Conservation (phyloP, 92 coral and sea anemone species). For the Parazoanthus darwini region DNA sequence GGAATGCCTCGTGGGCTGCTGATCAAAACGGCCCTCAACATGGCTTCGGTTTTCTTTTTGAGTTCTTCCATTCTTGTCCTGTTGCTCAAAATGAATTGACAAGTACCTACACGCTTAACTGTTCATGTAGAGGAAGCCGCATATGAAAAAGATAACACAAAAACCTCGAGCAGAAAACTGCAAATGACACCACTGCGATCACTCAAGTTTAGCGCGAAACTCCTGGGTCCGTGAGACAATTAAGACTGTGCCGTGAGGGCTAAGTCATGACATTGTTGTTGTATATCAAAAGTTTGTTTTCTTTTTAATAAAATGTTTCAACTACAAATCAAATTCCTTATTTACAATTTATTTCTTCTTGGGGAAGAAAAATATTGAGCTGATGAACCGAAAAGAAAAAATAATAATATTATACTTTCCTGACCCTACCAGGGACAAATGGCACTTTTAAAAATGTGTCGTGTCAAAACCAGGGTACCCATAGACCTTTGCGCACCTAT, state of each 20-base stretch:
- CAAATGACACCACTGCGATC: background rate
- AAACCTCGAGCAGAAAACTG: background rate
- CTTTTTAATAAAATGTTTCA: background rate
- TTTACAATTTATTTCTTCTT: background rate
- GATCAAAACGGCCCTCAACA: conserved; percentile 91
- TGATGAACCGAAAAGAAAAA: background rate
- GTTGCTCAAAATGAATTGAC: background rate
- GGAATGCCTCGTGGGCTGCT: conserved; percentile 93
- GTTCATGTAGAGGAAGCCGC: background rate
- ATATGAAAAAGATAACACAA: background rate
- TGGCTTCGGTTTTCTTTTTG: conserved; percentile 76
- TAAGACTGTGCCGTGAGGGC: background rate
- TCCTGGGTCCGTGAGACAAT: conserved; percentile 27
- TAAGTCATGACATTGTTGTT: background rate
- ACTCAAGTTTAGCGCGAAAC: conserved; percentile 49
- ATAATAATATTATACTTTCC: background rate
- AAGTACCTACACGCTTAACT: background rate
- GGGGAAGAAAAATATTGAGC: background rate
- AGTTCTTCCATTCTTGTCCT: conserved; percentile 61
- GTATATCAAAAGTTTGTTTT: too few relatives aligned
- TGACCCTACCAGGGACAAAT: conserved; percentile 13
- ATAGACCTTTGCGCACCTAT: conserved; percentile 28
- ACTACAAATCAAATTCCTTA: background rate
- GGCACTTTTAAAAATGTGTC: too few relatives aligned
- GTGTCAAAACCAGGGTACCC: conserved; percentile 11